Percentiles rank a stretch among this genome's conserved stretches.
phyloP scores from a whole-genome alignment of 2,888 invertebrate species.

The Caenorhabditis wallacei region DNA sequence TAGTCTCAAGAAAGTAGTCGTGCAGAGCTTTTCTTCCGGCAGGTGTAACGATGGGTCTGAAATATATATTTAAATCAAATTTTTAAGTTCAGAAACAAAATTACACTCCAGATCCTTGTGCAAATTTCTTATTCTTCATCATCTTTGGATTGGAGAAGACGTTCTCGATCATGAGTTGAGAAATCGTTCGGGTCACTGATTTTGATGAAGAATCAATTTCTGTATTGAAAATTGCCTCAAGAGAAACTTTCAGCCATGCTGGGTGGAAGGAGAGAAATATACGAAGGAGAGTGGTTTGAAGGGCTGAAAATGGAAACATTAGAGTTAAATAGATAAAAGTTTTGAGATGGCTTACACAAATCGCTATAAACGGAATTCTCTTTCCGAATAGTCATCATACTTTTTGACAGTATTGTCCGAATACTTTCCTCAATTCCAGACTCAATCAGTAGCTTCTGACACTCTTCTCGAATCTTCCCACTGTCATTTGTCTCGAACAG shows the following conservation, averaged over 20 bases:
- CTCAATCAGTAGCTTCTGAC: slow-evolving; percentile 24
- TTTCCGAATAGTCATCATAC: slow-evolving; percentile 15
- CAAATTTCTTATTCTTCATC: slow-evolving; percentile 71
- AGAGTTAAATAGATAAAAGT: too few species aligned
- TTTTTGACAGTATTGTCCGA: slow-evolving; percentile 31
- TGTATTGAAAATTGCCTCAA: slow-evolving; percentile 68
- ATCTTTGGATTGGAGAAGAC: slow-evolving; percentile 66
- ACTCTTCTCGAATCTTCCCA: neutral
- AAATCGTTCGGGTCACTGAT: slow-evolving; percentile 31
- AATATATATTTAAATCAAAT: neutral
- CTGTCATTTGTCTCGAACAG: slow-evolving; percentile 26
- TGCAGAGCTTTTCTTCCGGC: slow-evolving; percentile 68
- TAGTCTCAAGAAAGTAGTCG: slow-evolving; percentile 59
- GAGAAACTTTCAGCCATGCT: slow-evolving; percentile 66
- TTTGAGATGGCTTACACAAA: slow-evolving; percentile 1
- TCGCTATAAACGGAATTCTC: slow-evolving; percentile 46
- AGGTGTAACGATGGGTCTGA: slow-evolving; percentile 27
- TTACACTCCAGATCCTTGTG: slow-evolving; percentile 70
- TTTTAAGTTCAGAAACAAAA: too few species aligned
- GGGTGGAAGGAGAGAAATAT: slow-evolving; percentile 72
- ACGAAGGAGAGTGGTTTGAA: slow-evolving; percentile 66
- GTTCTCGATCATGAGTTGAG: slow-evolving; percentile 60
- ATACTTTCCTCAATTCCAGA: slow-evolving; percentile 52
- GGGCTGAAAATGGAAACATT: neutral
- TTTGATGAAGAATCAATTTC: slow-evolving; percentile 22